Percentiles rank a stretch among this genome's conserved stretches.
Evolutionary conservation across 2,888 invertebrate genomes (phyloP).

Genomic region (Temnothorax rugatulus): DNA sequence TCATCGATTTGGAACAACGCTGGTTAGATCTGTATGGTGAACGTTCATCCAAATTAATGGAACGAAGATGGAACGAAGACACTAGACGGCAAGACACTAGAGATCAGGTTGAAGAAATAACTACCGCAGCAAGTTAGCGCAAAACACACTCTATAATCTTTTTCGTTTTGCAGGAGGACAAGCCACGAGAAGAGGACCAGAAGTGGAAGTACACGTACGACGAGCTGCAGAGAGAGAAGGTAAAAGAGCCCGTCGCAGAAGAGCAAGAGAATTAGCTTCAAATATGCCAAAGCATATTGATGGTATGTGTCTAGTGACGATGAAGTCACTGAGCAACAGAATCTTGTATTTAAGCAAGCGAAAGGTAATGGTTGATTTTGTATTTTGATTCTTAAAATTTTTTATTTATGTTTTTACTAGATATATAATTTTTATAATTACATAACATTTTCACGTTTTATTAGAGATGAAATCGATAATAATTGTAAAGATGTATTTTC

Average conservation of each 20-base stretch:
- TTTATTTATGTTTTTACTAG: neutral
- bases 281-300: constrained; percentile 91
- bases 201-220: constrained; percentile 91
- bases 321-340: constrained; percentile 95
- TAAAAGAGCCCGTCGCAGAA: constrained; percentile 93
- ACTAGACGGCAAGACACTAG: constrained; percentile 96
- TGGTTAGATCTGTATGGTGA: constrained; percentile 91
- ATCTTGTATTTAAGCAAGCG: constrained; percentile 89
- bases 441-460: constrained; percentile 35
- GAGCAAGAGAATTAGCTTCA: constrained; percentile 91
- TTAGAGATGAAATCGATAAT: constrained; percentile 89
- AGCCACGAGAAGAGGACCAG: constrained; percentile 86
- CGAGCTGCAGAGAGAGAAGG: constrained; percentile 97
- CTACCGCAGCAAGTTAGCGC: constrained; percentile 89
- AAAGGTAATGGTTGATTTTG: constrained; percentile 83
- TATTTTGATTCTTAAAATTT: constrained; percentile 8
- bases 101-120: constrained; percentile 97
- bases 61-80: too few relatives aligned
- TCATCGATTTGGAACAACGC: constrained; percentile 93
- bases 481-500: constrained; percentile 92
- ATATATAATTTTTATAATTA: neutral
- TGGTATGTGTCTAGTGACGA: constrained; percentile 99
- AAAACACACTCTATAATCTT: constrained; percentile 26
- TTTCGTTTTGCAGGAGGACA: constrained; percentile 79
- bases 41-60: constrained; percentile 92